Conservation (phyloP, 1,140 invertebrate species). For the Pogonomyrmex californicus region DNA sequence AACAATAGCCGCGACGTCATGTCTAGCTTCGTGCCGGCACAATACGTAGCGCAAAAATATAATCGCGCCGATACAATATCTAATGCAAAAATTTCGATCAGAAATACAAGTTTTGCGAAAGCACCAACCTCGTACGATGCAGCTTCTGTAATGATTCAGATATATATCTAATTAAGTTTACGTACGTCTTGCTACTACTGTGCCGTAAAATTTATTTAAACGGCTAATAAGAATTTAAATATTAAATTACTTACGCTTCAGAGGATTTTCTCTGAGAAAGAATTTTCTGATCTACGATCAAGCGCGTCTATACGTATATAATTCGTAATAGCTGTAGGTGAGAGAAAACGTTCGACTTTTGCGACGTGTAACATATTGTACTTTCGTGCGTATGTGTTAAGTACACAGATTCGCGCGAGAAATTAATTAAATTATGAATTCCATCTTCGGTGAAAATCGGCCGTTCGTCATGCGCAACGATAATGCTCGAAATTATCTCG, state of each 20-base stretch:
- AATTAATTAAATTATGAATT: constrained; percentile 48
- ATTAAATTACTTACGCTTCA: neutral
- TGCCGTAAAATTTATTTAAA: constrained; percentile 3
- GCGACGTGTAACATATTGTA: no score
- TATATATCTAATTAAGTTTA: neutral
- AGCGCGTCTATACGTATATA: neutral
- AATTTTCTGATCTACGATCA: neutral
- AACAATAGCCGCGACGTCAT: constrained; percentile 66
- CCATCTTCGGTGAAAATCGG: constrained; percentile 27
- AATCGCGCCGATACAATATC: neutral
- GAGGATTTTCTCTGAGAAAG: neutral
- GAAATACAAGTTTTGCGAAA: neutral
- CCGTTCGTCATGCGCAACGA: neutral
- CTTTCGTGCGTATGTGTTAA: neutral
- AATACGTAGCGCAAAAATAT: constrained; percentile 34
- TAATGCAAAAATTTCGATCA: constrained; percentile 7
- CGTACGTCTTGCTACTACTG: neutral
- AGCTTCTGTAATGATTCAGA: neutral
- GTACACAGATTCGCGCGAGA: neutral
- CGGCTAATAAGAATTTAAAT: neutral
- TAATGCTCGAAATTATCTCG: constrained; percentile 46
- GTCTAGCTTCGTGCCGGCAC: constrained; percentile 17
- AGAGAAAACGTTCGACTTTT: constrained; percentile 41
- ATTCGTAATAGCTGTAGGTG: neutral
- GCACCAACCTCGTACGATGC: neutral